A percentile compares a stretch with the other conserved stretches of the same genome.
phyloP scores from a whole-genome alignment of 2,888 invertebrate genomes.

The Drosophila atroscutellata region DNA sequence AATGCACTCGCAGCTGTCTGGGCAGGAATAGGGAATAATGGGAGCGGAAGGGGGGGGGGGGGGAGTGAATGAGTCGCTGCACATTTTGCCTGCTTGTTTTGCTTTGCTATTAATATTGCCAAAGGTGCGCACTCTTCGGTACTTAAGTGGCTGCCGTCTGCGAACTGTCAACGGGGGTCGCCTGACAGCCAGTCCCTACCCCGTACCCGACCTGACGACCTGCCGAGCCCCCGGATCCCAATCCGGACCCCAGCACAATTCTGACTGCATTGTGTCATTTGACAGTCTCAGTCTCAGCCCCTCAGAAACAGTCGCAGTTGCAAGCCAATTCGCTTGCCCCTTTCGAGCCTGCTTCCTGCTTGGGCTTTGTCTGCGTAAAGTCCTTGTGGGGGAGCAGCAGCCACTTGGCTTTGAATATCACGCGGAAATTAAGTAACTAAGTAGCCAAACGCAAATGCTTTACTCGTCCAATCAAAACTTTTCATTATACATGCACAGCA shows the following conservation, averaged over 20 bases:
- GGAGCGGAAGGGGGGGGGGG: not conserved
- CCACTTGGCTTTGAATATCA: conserved; percentile 62
- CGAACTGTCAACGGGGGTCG: conserved; percentile 73
- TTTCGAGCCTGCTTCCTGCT: conserved; percentile 3
- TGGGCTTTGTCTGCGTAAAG: conserved; percentile 26
- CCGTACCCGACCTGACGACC: not conserved
- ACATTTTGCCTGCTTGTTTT: conserved; percentile 56
- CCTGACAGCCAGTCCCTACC: conserved; percentile 20
- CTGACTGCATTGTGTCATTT: conserved; percentile 73
- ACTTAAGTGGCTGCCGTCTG: conserved; percentile 81
- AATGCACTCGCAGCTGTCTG: conserved; percentile 51
- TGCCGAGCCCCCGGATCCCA: not conserved
- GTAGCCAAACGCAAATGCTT: conserved; percentile 59
- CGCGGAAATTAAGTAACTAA: conserved; percentile 79
- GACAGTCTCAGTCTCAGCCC: conserved; percentile 60
- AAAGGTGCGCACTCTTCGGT: conserved; percentile 78
- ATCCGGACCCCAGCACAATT: conserved; percentile 12
- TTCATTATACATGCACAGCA: conserved; percentile 60
- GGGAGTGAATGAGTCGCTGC: conserved; percentile 26
- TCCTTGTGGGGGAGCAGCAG: conserved; percentile 23
- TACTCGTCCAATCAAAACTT: conserved; percentile 68
- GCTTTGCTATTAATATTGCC: conserved; percentile 76
- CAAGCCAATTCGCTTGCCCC: conserved; percentile 29
- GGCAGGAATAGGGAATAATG: not conserved
- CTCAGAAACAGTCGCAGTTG: conserved; percentile 21